Evolutionary conservation across 2,797 vertebrate genomes (phyloP), one percentile per base, ranked within the genome.

Genomic region (Leptodactylus fallax): DNA sequence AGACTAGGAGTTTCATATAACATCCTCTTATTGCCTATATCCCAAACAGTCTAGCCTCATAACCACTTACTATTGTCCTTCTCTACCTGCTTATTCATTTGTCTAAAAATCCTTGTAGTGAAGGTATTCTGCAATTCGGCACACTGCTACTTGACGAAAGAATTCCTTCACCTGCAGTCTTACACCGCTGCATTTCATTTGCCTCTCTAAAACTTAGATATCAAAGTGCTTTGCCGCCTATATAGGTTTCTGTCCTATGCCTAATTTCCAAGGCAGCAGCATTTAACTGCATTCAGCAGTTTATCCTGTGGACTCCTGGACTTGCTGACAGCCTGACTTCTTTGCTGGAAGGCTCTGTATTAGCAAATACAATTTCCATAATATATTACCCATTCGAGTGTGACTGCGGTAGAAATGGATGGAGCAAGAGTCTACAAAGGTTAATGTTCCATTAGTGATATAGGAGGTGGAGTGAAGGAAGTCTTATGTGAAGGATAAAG

Each of bases 1-100:
- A 95, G 93, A 95, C 95, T 87, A 92, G 2, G 0, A 95, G 71
- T 94, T 93, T 88, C 72, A 92, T 90, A 92, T 92, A 94, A 94
- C 95, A 92, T 92, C 93, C 93, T 76, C 90, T 96, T 96, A 95
- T 96, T 95, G 96, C 95, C 95, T 93, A 91, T 94, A 95, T 95
- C 93, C 91, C 91, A 91, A 94, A 92, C 92, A 92, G 83, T 85
- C 83, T 85, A 76, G 83, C 87, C 90, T 25, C 56, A 89, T 83
- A 84, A 89, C 90, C 84, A 90, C 92, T 92, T 91, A 85, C 90
- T 89, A 89, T 88, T 92, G 91, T 91, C 92, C 93, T 90, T 90
- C 91, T 91, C 88, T 91, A 90, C 92, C 85, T 88, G 91, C 92
- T 87, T 71, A 55, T 45, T 90, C 91, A 90, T 90, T 90, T 78